Conservation (phyloP, 2,888 invertebrate species). For the Patella depressa region DNA sequence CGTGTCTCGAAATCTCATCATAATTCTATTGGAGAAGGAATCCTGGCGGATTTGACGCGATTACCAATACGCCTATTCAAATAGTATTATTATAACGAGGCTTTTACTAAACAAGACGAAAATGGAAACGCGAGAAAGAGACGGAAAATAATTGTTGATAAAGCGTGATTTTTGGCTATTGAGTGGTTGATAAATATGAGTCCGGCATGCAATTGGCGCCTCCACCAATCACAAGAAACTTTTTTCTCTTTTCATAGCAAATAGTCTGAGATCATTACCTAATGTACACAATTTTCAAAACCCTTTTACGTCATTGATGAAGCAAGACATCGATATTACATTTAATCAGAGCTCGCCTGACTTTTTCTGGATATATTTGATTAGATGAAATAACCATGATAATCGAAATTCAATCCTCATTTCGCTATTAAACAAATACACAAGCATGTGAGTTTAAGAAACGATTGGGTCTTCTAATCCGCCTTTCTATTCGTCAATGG, state of each 20-base stretch:
- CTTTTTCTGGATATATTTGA: slow-evolving; percentile 5
- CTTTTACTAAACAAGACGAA: slow-evolving; percentile 9
- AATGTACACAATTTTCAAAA: slow-evolving; percentile 7
- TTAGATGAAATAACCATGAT: not conserved
- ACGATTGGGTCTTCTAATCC: slow-evolving; percentile 3
- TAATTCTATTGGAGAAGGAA: slow-evolving; percentile 5
- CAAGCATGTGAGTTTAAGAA: slow-evolving; percentile 5
- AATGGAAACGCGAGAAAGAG: slow-evolving; percentile 9
- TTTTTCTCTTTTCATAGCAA: slow-evolving; percentile 14
- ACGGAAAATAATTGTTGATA: slow-evolving; percentile 13
- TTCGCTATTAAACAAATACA: slow-evolving; percentile 5
- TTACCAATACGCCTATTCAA: slow-evolving; percentile 12
- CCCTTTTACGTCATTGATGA: not conserved
- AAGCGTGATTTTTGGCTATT: slow-evolving; percentile 24
- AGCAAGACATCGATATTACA: slow-evolving; percentile 2
- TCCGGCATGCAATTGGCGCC: slow-evolving; percentile 18
- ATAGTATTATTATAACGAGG: slow-evolving; percentile 10
- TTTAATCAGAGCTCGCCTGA: slow-evolving; percentile 10
- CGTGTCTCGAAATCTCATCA: slow-evolving; percentile 5
- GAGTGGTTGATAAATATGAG: slow-evolving; percentile 27
- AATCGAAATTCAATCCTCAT: slow-evolving; percentile 9
- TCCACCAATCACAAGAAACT: slow-evolving; percentile 17
- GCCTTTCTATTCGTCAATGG: slow-evolving; percentile 1
- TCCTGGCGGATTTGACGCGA: slow-evolving; percentile 4
- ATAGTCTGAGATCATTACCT: not conserved